Evolutionary conservation across 1,140 invertebrate genomes (phyloP).

Genomic region (Drosophila bipectinata): DNA sequence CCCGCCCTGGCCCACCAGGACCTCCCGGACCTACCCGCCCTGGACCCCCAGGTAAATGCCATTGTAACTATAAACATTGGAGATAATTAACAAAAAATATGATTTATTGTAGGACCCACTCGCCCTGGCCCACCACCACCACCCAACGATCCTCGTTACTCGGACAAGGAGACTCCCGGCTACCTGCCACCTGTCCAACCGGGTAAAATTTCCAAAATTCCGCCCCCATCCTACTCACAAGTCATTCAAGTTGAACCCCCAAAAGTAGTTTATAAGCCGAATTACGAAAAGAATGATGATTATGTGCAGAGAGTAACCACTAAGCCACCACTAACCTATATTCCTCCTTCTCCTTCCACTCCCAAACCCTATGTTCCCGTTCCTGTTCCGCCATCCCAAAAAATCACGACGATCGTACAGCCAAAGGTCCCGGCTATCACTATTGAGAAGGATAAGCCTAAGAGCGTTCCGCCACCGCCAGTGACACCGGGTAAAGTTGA

Average conservation of each 20-base stretch:
- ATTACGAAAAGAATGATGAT: constrained; percentile 73
- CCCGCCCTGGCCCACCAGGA: constrained; percentile 19
- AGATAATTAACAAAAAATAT: too few species aligned
- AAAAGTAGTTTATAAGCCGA: constrained; percentile 57
- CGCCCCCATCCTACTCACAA: constrained; percentile 54
- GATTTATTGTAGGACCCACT: constrained; percentile 20
- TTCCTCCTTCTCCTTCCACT: constrained; percentile 77
- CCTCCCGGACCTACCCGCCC: constrained; percentile 19
- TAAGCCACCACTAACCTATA: constrained; percentile 75
- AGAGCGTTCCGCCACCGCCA: constrained; percentile 61
- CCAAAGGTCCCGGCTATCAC: constrained; percentile 78
- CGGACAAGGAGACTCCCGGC: constrained; percentile 70
- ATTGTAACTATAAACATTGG: too few species aligned
- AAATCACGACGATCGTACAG: constrained; percentile 58
- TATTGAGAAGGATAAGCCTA: constrained; percentile 78
- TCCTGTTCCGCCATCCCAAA: constrained; percentile 58
- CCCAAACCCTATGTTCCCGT: constrained; percentile 53
- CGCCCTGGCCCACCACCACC: constrained; percentile 32
- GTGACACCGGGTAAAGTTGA: constrained; percentile 72
- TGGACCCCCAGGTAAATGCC: background rate
- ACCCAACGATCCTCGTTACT: constrained; percentile 69
- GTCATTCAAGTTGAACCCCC: constrained; percentile 53
- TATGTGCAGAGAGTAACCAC: constrained; percentile 65
- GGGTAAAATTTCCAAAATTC: constrained; percentile 63
- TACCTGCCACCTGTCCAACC: constrained; percentile 76